These are phyloP conservation scores for Apeira syringaria DNA, from an alignment of 2,888 invertebrate species.

Conservation along the genomic window DNA sequence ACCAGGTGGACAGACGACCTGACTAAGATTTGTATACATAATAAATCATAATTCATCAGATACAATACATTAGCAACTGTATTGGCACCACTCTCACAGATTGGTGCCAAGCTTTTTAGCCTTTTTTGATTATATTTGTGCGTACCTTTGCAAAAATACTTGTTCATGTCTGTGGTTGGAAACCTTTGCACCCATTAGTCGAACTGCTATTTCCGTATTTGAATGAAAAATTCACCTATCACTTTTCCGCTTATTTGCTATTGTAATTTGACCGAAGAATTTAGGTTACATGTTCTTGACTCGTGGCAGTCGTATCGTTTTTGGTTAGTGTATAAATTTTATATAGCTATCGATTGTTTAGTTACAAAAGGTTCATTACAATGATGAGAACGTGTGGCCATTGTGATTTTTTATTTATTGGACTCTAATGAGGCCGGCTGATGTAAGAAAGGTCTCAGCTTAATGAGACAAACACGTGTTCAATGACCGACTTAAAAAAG, in stretches of 20 bases:
- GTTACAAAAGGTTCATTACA: neutral
- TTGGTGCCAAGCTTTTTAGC: too few relatives aligned
- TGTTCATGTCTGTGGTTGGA: too few relatives aligned
- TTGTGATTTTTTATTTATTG: conserved; percentile 18
- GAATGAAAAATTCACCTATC: conserved; percentile 17
- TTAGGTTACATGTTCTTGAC: neutral
- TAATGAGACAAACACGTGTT: conserved; percentile 14
- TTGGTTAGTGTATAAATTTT: conserved; percentile 4
- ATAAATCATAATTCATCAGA: too few relatives aligned
- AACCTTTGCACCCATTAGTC: conserved; percentile 19
- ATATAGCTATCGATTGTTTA: conserved; percentile 8
- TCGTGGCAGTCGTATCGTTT: neutral
- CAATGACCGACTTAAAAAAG: too few relatives aligned
- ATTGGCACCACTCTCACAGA: too few relatives aligned
- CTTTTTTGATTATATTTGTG: too few relatives aligned
- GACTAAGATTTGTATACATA: too few relatives aligned
- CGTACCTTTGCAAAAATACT: too few relatives aligned
- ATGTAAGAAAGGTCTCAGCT: conserved; percentile 12
- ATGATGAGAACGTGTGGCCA: conserved; percentile 3
- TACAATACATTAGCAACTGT: too few relatives aligned
- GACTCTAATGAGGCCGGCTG: conserved; percentile 10
- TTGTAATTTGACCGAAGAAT: conserved; percentile 3
- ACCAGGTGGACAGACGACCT: too few relatives aligned
- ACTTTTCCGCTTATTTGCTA: conserved; percentile 9
- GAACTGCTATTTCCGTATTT: conserved; percentile 9